Evolutionary conservation across 2,113 vertebrate species (phyloP).

Genomic region (Ranitomeya variabilis): DNA sequence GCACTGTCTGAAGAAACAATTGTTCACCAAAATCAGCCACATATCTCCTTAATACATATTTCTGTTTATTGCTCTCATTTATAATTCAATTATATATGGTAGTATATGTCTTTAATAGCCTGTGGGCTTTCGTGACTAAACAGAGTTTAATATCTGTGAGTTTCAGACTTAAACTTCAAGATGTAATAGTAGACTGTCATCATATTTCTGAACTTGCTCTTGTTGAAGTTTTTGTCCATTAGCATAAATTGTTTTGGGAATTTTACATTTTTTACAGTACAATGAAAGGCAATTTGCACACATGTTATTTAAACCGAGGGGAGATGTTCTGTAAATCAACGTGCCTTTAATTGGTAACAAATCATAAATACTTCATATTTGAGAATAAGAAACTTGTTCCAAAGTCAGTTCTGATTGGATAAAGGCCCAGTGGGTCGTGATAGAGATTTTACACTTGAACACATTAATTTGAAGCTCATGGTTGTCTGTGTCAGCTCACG

Average conservation of each 20-base stretch:
- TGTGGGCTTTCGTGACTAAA: not conserved
- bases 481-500: constrained; percentile 38
- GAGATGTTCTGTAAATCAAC: constrained; percentile 25
- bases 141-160: not conserved
- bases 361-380: constrained; percentile 49
- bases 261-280: constrained; percentile 40
- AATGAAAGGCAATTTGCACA: constrained; percentile 35
- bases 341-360: constrained; percentile 43
- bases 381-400: constrained; percentile 24
- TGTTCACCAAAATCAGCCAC: no score
- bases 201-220: not conserved
- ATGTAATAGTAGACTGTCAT: not conserved
- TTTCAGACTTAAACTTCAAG: not conserved
- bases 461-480: constrained; percentile 48
- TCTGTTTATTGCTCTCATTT: no score
- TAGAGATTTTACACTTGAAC: constrained; percentile 44
- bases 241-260: constrained; percentile 44
- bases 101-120: not conserved
- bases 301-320: constrained; percentile 31
- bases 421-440: constrained; percentile 20
- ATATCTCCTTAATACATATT: no score
- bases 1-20: no score
- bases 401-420: constrained; percentile 26
- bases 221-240: constrained; percentile 23
- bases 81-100: no score